A percentile compares a stretch with the other conserved stretches of the same genome.
Conservation (phyloP, 1,140 invertebrate species). For the Papilio polyxenes region DNA sequence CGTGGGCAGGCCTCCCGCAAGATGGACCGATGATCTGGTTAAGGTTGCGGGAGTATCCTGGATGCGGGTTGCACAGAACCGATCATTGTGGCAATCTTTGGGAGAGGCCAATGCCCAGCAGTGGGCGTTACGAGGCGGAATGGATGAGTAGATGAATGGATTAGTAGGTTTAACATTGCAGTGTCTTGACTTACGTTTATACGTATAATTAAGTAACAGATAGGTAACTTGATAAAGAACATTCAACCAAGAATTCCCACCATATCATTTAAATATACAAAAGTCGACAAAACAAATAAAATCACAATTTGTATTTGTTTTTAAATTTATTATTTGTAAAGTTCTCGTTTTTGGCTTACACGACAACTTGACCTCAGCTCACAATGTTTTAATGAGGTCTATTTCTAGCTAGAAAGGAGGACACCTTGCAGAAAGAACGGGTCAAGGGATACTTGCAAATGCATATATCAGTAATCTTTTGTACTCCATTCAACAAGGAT, state of each 20-base stretch:
- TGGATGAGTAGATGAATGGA: too few species aligned
- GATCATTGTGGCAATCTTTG: too few species aligned
- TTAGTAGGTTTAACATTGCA: not conserved
- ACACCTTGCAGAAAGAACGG: not conserved
- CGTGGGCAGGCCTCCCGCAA: too few species aligned
- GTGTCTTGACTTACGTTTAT: not conserved
- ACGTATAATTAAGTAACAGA: not conserved
- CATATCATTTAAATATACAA: not conserved
- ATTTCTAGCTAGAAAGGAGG: conserved; percentile 1
- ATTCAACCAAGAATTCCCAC: too few species aligned
- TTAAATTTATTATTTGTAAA: not conserved
- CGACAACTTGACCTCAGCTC: not conserved
- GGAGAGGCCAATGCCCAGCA: too few species aligned
- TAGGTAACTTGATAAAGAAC: not conserved
- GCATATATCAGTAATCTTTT: not conserved
- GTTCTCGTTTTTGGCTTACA: not conserved
- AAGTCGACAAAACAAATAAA: not conserved
- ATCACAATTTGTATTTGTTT: not conserved
- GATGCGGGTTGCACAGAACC: too few species aligned
- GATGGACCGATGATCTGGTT: too few species aligned
- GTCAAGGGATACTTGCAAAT: conserved; percentile 2
- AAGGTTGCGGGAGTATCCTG: too few species aligned
- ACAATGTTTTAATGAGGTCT: conserved; percentile 26
- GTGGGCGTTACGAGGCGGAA: too few species aligned
- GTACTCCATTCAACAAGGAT: not conserved